Conservation (phyloP, 2,797 vertebrate species). For the Chiropotes sagulatus region DNA sequence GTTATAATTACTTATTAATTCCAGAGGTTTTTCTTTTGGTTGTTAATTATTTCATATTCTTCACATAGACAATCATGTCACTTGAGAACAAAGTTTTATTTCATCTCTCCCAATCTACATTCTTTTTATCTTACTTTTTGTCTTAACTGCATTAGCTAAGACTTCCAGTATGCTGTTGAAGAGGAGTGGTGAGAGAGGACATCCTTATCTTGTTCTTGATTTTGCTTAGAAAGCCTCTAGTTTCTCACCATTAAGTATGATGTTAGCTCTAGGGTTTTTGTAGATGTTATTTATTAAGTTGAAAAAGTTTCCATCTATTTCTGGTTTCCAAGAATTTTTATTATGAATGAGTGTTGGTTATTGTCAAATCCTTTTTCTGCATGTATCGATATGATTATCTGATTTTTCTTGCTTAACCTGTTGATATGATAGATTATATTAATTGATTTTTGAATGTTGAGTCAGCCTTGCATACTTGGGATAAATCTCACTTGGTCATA, state of each 20-base stretch:
- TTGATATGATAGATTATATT: not conserved
- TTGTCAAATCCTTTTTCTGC: constrained; percentile 16
- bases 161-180: not conserved
- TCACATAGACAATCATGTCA: not conserved
- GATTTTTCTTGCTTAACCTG: not conserved
- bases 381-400: not conserved
- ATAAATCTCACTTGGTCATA: not conserved
- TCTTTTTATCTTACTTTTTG: constrained; percentile 4
- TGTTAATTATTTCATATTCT: constrained; percentile 1
- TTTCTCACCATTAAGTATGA: not conserved
- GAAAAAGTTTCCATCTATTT: not conserved
- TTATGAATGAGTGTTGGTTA: not conserved
- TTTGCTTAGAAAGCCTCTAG: not conserved
- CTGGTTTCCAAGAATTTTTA: constrained; percentile 16
- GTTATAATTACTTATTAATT: constrained; percentile 12
- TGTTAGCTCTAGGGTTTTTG: not conserved
- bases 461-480: not conserved
- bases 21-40: not conserved
- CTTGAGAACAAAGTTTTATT: not conserved
- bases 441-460: constrained; percentile 21
- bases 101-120: not conserved
- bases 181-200: not conserved
- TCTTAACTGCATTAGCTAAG: not conserved
- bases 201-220: not conserved
- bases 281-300: constrained; percentile 18